A percentile compares a stretch with the other conserved stretches of the same genome.
These are phyloP conservation scores for Antheraea mylitta DNA, from an alignment of 1,140 invertebrate genomes.

Conservation along the genomic window DNA sequence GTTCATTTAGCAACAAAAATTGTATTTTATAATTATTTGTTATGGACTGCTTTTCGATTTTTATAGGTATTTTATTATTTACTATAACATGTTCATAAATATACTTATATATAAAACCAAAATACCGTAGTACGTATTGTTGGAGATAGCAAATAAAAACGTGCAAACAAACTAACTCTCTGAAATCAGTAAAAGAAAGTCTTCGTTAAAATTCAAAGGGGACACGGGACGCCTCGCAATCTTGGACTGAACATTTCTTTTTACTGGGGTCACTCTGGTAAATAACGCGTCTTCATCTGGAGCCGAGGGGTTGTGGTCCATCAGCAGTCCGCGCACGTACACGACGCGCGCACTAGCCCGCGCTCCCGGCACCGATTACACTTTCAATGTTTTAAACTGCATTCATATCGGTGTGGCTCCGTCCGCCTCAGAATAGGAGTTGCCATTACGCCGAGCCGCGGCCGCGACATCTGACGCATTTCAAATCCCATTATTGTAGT, in stretches of 20 bases:
- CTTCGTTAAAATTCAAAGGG: background rate
- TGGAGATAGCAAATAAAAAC: background rate
- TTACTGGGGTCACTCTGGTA: constrained; percentile 61
- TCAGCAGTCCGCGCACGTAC: background rate
- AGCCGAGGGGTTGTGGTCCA: background rate
- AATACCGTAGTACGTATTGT: background rate
- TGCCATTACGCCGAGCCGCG: background rate
- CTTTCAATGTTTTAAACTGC: background rate
- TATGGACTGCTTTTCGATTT: too few relatives aligned
- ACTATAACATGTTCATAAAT: too few relatives aligned
- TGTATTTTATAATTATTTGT: too few relatives aligned
- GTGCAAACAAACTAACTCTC: background rate
- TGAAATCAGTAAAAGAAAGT: constrained; percentile 1
- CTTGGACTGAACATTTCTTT: constrained; percentile 55
- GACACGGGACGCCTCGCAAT: constrained; percentile 34
- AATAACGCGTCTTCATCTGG: constrained; percentile 54
- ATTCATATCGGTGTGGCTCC: background rate
- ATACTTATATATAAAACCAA: too few relatives aligned
- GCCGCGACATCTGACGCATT: background rate
- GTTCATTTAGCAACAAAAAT: too few relatives aligned
- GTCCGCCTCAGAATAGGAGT: background rate
- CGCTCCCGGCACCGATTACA: constrained; percentile 2
- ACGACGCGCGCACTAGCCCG: background rate
- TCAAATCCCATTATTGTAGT: background rate
- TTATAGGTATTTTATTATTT: too few relatives aligned